These are phyloP conservation scores for Pandemis cinnamomeana DNA, from an alignment of 2,888 invertebrate genomes.

Conservation along the genomic window DNA sequence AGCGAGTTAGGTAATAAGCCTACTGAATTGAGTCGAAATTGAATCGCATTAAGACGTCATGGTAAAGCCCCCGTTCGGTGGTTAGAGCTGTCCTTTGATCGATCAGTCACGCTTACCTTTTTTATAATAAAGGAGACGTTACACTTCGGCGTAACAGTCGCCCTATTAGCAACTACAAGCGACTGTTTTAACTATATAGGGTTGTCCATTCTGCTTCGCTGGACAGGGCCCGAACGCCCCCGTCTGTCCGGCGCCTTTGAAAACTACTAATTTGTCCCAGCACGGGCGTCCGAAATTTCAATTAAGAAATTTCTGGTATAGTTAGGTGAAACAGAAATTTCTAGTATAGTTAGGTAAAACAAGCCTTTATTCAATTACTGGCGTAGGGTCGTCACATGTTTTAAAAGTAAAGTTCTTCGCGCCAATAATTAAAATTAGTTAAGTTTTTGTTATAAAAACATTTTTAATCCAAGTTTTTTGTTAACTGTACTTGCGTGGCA, in stretches of 20 bases:
- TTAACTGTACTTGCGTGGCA: too few species aligned
- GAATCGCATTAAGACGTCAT: too few species aligned
- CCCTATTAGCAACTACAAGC: neutral
- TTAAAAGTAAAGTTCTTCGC: neutral
- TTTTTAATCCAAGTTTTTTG: too few species aligned
- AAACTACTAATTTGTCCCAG: slow-evolving; percentile 2
- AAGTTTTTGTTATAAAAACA: too few species aligned
- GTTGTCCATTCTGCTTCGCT: slow-evolving; percentile 45
- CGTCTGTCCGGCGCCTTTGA: slow-evolving; percentile 47
- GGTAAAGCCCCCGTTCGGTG: too few species aligned
- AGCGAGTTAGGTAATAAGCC: too few species aligned
- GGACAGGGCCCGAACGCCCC: slow-evolving; percentile 50
- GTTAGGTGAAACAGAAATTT: neutral
- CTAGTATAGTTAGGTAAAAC: neutral
- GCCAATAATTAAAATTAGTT: too few species aligned
- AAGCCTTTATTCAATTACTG: neutral
- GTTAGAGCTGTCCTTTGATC: too few species aligned
- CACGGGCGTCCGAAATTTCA: neutral
- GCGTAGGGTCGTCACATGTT: neutral
- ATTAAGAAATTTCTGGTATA: neutral
- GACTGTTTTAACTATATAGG: slow-evolving; percentile 31
- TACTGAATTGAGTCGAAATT: too few species aligned
- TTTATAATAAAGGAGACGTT: neutral
- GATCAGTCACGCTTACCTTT: too few species aligned
- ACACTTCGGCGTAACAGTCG: neutral